Evolutionary conservation across 2,113 vertebrate genomes (phyloP), one percentile per base, ranked within the genome.

Genomic region (Rhynchomys soricoides): DNA sequence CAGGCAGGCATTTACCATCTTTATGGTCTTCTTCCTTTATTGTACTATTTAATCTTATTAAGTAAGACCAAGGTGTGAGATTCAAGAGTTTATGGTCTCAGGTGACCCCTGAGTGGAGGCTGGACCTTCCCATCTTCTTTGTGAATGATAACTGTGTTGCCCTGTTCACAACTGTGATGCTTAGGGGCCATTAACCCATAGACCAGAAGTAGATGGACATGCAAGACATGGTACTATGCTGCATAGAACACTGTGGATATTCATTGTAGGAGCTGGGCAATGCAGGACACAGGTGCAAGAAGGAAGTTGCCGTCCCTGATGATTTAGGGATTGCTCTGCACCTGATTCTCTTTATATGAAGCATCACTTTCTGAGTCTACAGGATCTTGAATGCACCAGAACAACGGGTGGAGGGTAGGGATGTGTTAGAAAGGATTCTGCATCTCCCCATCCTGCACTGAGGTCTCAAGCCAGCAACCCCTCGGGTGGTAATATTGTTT

Each of bases 161-260:
- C 59, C 26, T 52, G 19, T 81, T 79, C 37, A 7, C 2, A 5
- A 21, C 43, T 40, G 22, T 37, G 86, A 29, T 1, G 0, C 11
- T 24, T 29, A 31, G 43, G 59, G 17, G 59, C 8, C 4, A 22
- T 57, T 0, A 7, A 4, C 26, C 22, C 29, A 11, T 4, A 31
- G n/a, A 74, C 45, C 75, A 24, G 77, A 82, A 37, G 3, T 15
- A 1, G 34, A 89, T 29, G 29, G 40, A 16, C n/a, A 19, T 1
- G 43, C 66, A 66, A 62, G 3, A 0, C 34, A 1, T 1, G 1
- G 16, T 0, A 0, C 0, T 6, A 1, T n/a, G 26, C 7, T 12
- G 7, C 13, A 16, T 1, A 11, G 8, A 9, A 17, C 15, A 10
- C 50, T 5, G 10, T 1, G 3, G 70, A 10, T 6, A 4, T 21